A percentile compares a stretch with the other conserved stretches of the same genome.
Evolutionary conservation across 2,797 vertebrate species (phyloP).

Genomic region (Ctenochaetus hawaiiensis): DNA sequence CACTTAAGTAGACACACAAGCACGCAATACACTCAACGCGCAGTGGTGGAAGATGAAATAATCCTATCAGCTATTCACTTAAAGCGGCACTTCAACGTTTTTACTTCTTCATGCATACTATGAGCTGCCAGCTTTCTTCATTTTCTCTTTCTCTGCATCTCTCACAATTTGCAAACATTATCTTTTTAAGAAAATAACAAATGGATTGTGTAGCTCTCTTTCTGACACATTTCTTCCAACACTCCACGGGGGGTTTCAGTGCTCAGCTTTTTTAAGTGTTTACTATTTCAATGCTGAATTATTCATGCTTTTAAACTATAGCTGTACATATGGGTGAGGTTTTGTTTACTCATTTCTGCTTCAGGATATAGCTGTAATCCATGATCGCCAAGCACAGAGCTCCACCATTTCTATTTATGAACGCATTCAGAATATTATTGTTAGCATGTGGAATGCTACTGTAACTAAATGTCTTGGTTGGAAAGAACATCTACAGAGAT

Average conservation of each 20-base stretch:
- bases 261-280: conserved; percentile 42
- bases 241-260: conserved; percentile 14
- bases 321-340: conserved; percentile 11
- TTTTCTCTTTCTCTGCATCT: background rate
- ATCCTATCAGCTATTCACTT: conserved; percentile 23
- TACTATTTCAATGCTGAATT: conserved; percentile 44
- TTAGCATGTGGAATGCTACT: background rate
- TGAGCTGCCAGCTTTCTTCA: conserved; percentile 11
- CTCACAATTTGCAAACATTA: conserved; percentile 27
- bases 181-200: conserved; percentile 20
- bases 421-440: background rate
- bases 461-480: background rate
- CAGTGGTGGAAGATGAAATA: conserved; percentile 15
- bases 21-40: background rate
- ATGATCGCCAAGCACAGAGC: background rate
- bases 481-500: background rate
- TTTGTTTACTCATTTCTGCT: conserved; percentile 36
- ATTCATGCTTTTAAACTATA: conserved; percentile 47
- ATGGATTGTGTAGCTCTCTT: conserved; percentile 19
- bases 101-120: background rate
- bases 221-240: conserved; percentile 4
- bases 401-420: background rate
- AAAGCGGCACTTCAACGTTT: conserved; percentile 20
- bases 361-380: conserved; percentile 23
- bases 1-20: background rate